Evolutionary conservation across 2,888 invertebrate species (phyloP).

Genomic region (Helicoverpa assulta): DNA sequence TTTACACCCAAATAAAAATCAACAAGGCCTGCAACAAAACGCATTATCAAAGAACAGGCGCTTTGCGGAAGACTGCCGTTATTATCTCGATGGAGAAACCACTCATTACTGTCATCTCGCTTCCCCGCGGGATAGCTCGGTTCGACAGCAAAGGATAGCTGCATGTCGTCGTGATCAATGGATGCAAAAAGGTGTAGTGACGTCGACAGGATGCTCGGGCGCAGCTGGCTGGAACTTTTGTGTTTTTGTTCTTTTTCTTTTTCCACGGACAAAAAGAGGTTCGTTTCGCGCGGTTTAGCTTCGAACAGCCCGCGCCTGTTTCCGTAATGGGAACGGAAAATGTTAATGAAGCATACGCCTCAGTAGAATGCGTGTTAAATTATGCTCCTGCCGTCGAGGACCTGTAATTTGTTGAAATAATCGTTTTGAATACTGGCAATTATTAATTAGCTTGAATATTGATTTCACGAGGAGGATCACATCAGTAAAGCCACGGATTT

Average conservation of each 20-base stretch:
- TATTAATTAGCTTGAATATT: conserved; percentile 75
- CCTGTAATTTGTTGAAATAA: conserved; percentile 77
- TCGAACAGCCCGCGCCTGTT: conserved; percentile 78
- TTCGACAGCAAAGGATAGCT: conserved; percentile 74
- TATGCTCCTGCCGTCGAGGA: conserved; percentile 69
- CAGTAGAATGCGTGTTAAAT: conserved; percentile 77
- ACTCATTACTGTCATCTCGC: conserved; percentile 74
- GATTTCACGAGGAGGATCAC: conserved; percentile 50
- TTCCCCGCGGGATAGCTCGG: conserved; percentile 57
- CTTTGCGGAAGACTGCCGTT: conserved; percentile 86
- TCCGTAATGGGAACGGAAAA: conserved; percentile 87
- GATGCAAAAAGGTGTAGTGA: conserved; percentile 84
- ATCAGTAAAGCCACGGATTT: conserved; percentile 42
- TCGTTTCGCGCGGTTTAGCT: conserved; percentile 86
- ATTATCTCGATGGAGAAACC: conserved; percentile 75
- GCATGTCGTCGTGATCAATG: conserved; percentile 79
- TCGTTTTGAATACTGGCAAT: conserved; percentile 71
- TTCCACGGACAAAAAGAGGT: conserved; percentile 81
- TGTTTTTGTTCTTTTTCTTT: conserved; percentile 80
- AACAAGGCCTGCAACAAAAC: conserved; percentile 77
- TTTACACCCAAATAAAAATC: conserved; percentile 77
- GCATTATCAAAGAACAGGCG: conserved; percentile 79
- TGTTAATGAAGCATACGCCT: conserved; percentile 84
- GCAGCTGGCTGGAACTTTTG: conserved; percentile 89
- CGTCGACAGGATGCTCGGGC: conserved; percentile 88